Evolutionary conservation across 2,113 vertebrate genomes (phyloP).

Genomic region (human (Homo sapiens)): GRCh38 chr17:63713001-63713500

Average conservation of each 20-base stretch:
- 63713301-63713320: not conserved
- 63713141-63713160: not conserved
- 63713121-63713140: not conserved
- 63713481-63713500: slow-evolving; percentile 94
- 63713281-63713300: not conserved
- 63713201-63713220: not conserved
- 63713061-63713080: not conserved
- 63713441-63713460: slow-evolving; percentile 94
- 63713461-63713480: slow-evolving; percentile 93
- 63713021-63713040: not conserved
- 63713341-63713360: not conserved
- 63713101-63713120: not conserved
- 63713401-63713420: slow-evolving; percentile 95
- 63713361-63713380: not conserved
- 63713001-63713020: too few species aligned
- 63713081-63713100: too few species aligned
- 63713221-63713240: not conserved
- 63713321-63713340: not conserved
- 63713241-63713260: not conserved
- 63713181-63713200: not conserved
- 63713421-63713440: slow-evolving; percentile 98
- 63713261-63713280: not conserved
- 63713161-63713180: not conserved
- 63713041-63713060: not conserved
- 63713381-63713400: not conserved